A percentile compares a stretch with the other conserved stretches of the same genome.
Evolutionary conservation across 2,797 vertebrate species (phyloP).

Genomic region (Caiman crocodilus): DNA sequence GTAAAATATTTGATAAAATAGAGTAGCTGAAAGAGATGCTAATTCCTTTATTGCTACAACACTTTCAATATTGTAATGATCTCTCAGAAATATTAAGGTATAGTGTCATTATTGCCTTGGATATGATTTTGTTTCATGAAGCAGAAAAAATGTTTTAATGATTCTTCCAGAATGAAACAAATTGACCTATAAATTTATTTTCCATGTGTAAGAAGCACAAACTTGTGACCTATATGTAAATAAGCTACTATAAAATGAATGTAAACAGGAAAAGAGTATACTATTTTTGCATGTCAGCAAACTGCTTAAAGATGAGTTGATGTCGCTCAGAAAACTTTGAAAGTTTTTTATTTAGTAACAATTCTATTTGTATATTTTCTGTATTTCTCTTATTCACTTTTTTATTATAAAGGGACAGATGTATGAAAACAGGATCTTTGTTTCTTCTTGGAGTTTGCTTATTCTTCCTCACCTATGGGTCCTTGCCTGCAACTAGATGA

Average conservation of each 20-base stretch:
- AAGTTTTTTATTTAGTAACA: slow-evolving; percentile 61
- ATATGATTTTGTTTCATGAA: slow-evolving; percentile 44
- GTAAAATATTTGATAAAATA: background rate
- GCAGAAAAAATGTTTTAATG: slow-evolving; percentile 43
- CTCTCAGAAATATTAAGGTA: slow-evolving; percentile 4
- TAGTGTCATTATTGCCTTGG: slow-evolving; percentile 37
- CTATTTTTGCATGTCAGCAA: slow-evolving; percentile 83
- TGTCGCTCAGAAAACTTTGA: slow-evolving; percentile 75
- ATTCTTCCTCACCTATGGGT: background rate
- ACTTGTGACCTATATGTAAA: slow-evolving; percentile 70
- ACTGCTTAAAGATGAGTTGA: slow-evolving; percentile 75
- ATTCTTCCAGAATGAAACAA: slow-evolving; percentile 66
- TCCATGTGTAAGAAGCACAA: slow-evolving; percentile 79
- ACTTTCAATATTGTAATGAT: slow-evolving; percentile 1
- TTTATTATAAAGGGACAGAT: slow-evolving; percentile 34
- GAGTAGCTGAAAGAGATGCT: background rate
- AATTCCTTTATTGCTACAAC: background rate
- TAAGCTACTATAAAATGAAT: slow-evolving; percentile 78
- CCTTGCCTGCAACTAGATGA: background rate
- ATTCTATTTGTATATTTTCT: slow-evolving; percentile 27
- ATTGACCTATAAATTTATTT: slow-evolving; percentile 55
- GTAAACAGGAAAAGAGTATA: slow-evolving; percentile 77
- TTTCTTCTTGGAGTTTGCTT: slow-evolving; percentile 26
- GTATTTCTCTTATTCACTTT: slow-evolving; percentile 50
- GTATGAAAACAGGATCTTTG: slow-evolving; percentile 1